phyloP scores from a whole-genome alignment of 2,888 invertebrate species.

The Tenthredo livida region DNA sequence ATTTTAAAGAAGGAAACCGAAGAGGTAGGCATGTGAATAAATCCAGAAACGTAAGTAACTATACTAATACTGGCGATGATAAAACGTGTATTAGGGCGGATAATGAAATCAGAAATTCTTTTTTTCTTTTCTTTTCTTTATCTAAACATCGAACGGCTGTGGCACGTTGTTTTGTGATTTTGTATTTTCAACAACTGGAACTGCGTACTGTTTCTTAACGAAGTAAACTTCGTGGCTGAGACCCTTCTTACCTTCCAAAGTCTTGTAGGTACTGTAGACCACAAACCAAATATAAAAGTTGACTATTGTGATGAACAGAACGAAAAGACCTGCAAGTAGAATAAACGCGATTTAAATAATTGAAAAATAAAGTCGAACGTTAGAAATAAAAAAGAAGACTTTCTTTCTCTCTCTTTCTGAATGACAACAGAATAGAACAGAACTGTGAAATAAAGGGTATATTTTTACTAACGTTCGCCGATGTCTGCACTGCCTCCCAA shows the following conservation, averaged over 20 bases:
- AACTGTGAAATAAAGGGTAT: not conserved
- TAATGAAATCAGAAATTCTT: not conserved
- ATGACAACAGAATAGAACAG: not conserved
- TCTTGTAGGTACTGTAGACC: slow-evolving; percentile 77
- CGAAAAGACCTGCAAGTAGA: slow-evolving; percentile 43
- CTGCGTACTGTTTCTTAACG: slow-evolving; percentile 63
- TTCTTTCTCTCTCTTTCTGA: not conserved
- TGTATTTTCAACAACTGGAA: slow-evolving; percentile 54
- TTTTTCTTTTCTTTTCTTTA: not conserved
- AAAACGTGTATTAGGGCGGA: not conserved
- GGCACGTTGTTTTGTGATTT: slow-evolving; percentile 44
- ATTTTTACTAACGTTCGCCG: slow-evolving; percentile 68
- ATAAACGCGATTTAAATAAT: not conserved
- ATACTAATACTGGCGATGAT: not conserved
- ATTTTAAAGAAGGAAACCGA: not conserved
- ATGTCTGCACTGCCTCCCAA: slow-evolving; percentile 71
- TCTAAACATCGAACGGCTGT: slow-evolving; percentile 45
- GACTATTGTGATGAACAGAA: slow-evolving; percentile 64
- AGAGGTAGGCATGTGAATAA: not conserved
- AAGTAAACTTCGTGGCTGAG: slow-evolving; percentile 73
- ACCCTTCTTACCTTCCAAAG: slow-evolving; percentile 74
- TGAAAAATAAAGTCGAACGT: not conserved
- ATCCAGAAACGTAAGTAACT: not conserved
- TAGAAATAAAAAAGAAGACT: not conserved
- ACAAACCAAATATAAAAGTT: slow-evolving; percentile 76